A percentile compares a stretch with the other conserved stretches of the same genome.
Evolutionary conservation across 2,888 invertebrate genomes (phyloP).

Genomic region (Strigamia crassipes): DNA sequence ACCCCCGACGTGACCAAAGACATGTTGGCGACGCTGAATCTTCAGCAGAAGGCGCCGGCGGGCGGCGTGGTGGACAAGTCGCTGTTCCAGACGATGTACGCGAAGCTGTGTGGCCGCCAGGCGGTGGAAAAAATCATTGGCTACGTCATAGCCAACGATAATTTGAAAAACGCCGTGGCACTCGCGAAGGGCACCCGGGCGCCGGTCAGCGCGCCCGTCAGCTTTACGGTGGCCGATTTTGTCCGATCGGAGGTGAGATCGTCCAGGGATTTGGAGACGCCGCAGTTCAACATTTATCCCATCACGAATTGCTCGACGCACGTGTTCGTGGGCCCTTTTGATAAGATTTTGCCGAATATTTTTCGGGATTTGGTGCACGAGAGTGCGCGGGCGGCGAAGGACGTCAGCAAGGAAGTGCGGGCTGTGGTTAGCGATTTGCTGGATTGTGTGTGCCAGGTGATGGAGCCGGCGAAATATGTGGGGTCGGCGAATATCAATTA

Average conservation of each 20-base stretch:
- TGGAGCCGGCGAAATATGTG: neutral
- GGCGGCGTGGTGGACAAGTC: neutral
- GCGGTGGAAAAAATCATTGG: neutral
- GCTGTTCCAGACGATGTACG: neutral
- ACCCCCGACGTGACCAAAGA: neutral
- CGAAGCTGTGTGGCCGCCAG: neutral
- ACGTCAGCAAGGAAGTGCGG: neutral
- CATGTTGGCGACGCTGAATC: neutral
- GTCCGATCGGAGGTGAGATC: neutral
- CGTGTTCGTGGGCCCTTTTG: conserved; percentile 17
- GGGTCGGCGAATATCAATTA: neutral
- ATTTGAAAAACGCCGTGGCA: neutral
- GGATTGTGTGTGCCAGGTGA: neutral
- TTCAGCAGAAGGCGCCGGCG: neutral
- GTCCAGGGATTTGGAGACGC: neutral
- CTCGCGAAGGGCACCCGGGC: neutral
- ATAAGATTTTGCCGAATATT: neutral
- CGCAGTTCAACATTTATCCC: conserved; percentile 14
- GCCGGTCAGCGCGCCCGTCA: neutral
- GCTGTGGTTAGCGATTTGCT: neutral
- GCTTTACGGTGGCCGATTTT: neutral
- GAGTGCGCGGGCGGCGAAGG: neutral
- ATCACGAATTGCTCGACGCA: neutral
- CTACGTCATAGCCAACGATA: neutral
- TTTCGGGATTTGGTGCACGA: neutral